Base-by-base conservation (phyloP, 2,113 vertebrate species). In the Semnornis frantzii region DNA sequence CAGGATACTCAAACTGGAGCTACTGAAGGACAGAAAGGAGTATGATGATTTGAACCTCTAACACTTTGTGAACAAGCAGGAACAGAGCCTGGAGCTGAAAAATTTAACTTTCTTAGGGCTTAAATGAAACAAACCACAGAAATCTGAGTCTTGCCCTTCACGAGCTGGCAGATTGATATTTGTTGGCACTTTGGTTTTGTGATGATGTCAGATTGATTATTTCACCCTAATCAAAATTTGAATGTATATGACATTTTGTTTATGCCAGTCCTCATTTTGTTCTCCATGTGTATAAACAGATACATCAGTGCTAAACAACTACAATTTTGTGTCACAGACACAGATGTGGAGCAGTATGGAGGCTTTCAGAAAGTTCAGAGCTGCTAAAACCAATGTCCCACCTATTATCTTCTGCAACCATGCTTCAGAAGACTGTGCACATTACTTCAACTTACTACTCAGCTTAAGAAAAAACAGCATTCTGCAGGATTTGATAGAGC, bases 231-330 rank as follows among this genome's bases (percentile, higher is more conserved):
- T 97, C 94, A 96, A 96, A 97, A 97, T 97, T 94, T 93, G 95
- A 96, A 97, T 84, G 94, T 93, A 87, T 94, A 93, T 94, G 96
- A 97, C 95, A 92, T 93, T 94, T 95, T 97, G 96, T 97, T 98
- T 98, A 98, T 95, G 93, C 93, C 89, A 82, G 86, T 90, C 80
- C 73, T 97, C 91, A 95, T 97, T 97, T 97, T 96, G 95, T 96
- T 98, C 97, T 97, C 93, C 87, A 87, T 87, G 93, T 90, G 87
- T 91, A 94, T 97, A 98, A 98, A 97, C 97, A 97, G 82, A 95
- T 93, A 97, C 33, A 92, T 94, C 93, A 93, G 82, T 57, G 48
- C 91, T 73, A 93, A 97, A 97, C 95, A 97, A 96, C 94, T 87
- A 97, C 82, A 89, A 89, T 78, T 96, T 90, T 80, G 93, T 89